phyloP scores from a whole-genome alignment of 2,797 vertebrate genomes.

The Crypturellus tataupa region DNA sequence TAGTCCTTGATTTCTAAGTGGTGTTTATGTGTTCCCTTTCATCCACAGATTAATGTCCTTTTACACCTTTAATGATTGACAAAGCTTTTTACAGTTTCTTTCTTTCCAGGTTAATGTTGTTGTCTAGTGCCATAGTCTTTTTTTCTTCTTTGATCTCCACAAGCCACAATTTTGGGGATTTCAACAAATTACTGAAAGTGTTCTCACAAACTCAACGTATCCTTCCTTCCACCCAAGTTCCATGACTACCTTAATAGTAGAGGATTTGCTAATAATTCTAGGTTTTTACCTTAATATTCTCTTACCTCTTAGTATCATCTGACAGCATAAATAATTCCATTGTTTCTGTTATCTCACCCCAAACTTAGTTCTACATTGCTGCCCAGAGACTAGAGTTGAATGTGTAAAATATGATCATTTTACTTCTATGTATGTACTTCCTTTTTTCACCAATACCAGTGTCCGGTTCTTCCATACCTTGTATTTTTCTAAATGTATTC shows the following conservation, averaged over 20 bases:
- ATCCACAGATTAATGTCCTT: neutral
- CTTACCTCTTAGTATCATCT: neutral
- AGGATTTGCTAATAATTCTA: neutral
- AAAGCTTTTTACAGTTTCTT: neutral
- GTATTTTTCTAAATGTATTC: neutral
- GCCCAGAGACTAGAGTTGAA: neutral
- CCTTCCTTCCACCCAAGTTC: neutral
- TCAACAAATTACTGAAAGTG: neutral
- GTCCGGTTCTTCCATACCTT: neutral
- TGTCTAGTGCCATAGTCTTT: neutral
- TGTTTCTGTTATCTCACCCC: neutral
- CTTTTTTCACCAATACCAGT: neutral
- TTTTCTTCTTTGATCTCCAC: neutral
- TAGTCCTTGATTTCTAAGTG: neutral
- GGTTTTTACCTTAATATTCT: neutral
- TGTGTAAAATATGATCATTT: neutral
- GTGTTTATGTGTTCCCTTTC: neutral
- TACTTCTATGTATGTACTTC: neutral
- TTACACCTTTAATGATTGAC: neutral
- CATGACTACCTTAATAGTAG: neutral
- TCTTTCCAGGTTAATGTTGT: neutral
- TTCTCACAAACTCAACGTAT: neutral
- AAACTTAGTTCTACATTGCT: neutral
- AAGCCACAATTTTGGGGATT: neutral
- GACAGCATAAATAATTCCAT: neutral